phyloP scores from a whole-genome alignment of 2,797 vertebrate genomes.

The Fistularia tabacaria region DNA sequence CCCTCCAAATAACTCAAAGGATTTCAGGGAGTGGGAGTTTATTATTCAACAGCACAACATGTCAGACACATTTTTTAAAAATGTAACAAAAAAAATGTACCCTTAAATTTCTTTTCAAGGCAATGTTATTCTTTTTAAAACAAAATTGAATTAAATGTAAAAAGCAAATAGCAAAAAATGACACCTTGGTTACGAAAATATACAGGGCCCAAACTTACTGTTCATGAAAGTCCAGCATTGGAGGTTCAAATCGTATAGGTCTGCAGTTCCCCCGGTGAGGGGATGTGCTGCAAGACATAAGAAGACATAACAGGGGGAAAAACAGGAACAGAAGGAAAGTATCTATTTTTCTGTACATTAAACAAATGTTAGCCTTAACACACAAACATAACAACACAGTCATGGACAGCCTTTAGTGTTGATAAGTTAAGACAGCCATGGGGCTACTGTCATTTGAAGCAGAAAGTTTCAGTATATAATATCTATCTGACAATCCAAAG shows the following conservation, averaged over 20 bases:
- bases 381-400: background rate
- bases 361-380: conserved; percentile 25
- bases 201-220: conserved; percentile 81
- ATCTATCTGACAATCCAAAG: conserved; percentile 13
- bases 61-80: no score
- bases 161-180: background rate
- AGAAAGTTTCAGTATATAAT: conserved; percentile 9
- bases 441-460: conserved; percentile 11
- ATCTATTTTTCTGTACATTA: conserved; percentile 41
- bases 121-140: no score
- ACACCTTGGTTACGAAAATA: background rate
- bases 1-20: no score
- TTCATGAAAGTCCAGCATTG: conserved; percentile 99
- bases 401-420: background rate
- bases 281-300: conserved; percentile 78
- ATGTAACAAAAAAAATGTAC: no score
- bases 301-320: conserved; percentile 40
- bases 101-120: no score
- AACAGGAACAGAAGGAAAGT: conserved; percentile 23
- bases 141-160: background rate
- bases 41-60: no score
- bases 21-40: no score
- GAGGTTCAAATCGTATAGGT: conserved; percentile 96
- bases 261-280: conserved; percentile 90
- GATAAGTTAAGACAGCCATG: no score